phyloP scores from a whole-genome alignment of 2,888 invertebrate species.

The Suillia variegata region DNA sequence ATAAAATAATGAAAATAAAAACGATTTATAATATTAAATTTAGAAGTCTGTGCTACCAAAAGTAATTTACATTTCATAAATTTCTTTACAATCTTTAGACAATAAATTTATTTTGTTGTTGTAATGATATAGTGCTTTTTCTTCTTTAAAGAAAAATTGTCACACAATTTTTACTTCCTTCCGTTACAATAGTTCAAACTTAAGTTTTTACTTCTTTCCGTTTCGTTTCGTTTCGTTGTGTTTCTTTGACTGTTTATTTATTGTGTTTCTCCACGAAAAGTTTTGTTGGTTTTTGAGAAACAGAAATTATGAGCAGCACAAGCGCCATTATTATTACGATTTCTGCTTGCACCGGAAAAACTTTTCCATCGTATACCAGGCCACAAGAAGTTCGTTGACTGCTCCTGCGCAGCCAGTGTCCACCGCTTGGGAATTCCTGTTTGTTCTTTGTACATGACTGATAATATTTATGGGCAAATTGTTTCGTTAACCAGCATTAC shows the following conservation, averaged over 20 bases:
- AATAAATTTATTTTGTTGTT: too few species aligned
- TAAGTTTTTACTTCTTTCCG: neutral
- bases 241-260: slow-evolving; percentile 14
- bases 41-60: too few species aligned
- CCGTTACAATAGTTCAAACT: neutral
- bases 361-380: too few species aligned
- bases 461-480: slow-evolving; percentile 24
- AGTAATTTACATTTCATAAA: too few species aligned
- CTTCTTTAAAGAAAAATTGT: too few species aligned
- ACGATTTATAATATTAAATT: too few species aligned
- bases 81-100: too few species aligned
- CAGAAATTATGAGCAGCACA: slow-evolving; percentile 16
- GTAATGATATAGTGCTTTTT: too few species aligned
- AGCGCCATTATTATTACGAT: neutral
- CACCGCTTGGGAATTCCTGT: slow-evolving; percentile 4
- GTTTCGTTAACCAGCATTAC: slow-evolving; percentile 17
- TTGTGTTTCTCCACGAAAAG: neutral
- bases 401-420: neutral
- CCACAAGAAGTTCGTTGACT: neutral
- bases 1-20: too few species aligned
- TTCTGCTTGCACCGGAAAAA: too few species aligned
- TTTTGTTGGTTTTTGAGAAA: slow-evolving; percentile 6
- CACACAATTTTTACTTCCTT: too few species aligned
- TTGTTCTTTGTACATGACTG: slow-evolving; percentile 11
- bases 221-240: neutral